Evolutionary conservation across 2,888 invertebrate species (phyloP).

Genomic region (Stenoptilia bipunctidactyla): DNA sequence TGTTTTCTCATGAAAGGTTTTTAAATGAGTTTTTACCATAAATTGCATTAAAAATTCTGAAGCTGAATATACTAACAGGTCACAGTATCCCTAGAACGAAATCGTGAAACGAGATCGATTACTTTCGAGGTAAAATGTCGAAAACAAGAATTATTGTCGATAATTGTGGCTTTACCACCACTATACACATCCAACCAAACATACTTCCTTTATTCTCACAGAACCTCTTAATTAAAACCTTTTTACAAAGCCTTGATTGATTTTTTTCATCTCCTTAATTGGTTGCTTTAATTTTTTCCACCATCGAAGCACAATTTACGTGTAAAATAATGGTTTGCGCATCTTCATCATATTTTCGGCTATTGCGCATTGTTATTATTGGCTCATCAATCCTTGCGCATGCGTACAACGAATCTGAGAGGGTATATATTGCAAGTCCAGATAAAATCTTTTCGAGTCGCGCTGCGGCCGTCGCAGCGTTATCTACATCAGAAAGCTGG

Average conservation of each 20-base stretch:
- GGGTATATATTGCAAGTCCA: conserved; percentile 39
- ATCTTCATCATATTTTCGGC: conserved; percentile 21
- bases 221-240: conserved; percentile 3
- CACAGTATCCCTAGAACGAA: neutral
- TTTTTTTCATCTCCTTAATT: no score
- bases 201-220: neutral
- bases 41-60: no score
- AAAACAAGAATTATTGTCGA: neutral
- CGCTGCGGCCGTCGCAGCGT: conserved; percentile 41
- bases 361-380: conserved; percentile 54
- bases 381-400: conserved; percentile 56
- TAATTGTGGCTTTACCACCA: neutral
- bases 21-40: no score
- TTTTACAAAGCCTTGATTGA: neutral
- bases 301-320: neutral
- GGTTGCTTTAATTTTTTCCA: neutral
- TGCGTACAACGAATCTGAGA: conserved; percentile 30
- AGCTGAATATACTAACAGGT: neutral
- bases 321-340: conserved; percentile 3
- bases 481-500: conserved; percentile 55
- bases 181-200: no score
- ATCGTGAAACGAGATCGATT: neutral
- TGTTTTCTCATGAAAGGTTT: no score
- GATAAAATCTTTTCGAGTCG: conserved; percentile 54
- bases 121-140: conserved; percentile 1